These are phyloP conservation scores for Orientallactaga bullata DNA, from an alignment of 2,113 vertebrate genomes.

Conservation along the genomic window DNA sequence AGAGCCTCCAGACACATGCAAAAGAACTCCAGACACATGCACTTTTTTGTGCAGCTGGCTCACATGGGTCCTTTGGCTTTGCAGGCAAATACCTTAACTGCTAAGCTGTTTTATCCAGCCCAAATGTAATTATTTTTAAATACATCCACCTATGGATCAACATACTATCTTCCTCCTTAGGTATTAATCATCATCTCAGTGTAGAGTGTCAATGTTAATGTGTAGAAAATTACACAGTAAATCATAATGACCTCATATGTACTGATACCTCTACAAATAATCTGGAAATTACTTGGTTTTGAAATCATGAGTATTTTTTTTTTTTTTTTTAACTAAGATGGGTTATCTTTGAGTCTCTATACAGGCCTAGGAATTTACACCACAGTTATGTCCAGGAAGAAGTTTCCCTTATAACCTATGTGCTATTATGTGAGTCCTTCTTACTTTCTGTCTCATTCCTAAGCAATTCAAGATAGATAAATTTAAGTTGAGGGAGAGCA, in stretches of 20 bases:
- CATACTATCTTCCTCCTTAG: neutral
- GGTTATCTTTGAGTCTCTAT: neutral
- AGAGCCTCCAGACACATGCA: too few relatives aligned
- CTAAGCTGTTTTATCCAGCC: too few relatives aligned
- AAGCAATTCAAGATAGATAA: too few relatives aligned
- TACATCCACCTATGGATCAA: neutral
- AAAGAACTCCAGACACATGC: too few relatives aligned
- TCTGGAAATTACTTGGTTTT: neutral
- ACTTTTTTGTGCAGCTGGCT: too few relatives aligned
- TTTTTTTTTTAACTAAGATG: neutral
- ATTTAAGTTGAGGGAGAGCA: too few relatives aligned
- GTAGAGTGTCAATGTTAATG: neutral
- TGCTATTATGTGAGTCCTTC: neutral
- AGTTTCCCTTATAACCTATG: neutral
- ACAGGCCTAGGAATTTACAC: neutral
- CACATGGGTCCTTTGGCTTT: too few relatives aligned
- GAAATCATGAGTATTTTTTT: neutral
- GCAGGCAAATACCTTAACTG: too few relatives aligned
- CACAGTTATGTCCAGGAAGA: neutral
- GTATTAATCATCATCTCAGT: neutral
- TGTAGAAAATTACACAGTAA: conserved; percentile 15
- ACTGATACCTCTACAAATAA: neutral
- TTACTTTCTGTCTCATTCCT: neutral
- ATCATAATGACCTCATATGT: neutral
- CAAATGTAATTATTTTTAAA: neutral